Evolutionary conservation across 2,797 vertebrate species (phyloP), one percentile per base, ranked within the genome.

Genomic region (Philypnodon macrostomus): DNA sequence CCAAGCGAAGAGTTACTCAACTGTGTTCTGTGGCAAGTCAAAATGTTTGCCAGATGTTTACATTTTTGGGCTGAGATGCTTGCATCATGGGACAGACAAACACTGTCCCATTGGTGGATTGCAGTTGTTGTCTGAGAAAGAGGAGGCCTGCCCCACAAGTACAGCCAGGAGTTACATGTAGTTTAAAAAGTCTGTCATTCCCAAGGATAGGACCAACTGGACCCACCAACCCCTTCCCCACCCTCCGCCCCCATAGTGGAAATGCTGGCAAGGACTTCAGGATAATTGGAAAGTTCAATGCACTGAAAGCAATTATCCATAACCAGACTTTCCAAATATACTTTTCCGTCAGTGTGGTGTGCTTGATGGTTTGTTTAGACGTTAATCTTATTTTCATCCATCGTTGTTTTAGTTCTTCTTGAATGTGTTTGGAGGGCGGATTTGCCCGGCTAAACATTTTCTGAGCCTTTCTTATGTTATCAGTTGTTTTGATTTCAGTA

Each of bases 1-100:
- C 18, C 33, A 36, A 37, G 35, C 46, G 40, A 45, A 63, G 38
- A 50, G 53, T 65, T 67, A 60, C 73, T 84, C 63, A 63, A 15
- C 34, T 54, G 31, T 40, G 29, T 51, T 79, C 58, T 82, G 72
- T 69, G 67, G 63, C 38, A 50, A 76, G 60, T 69, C 66, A 63
- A 86, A 85, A 87, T 87, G 83, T 88, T 88, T 87, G 68, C 84
- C 84, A 88, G 83, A 87, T 90, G 87, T 89, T 90, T 90, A 89
- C 77, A 87, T 89, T 84, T 87, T 79, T 83, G 70, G 44, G 69
- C 63, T 67, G 53, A 73, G 83, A 87, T 80, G 68, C 76, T 80
- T 77, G 75, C 81, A 63, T 75, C 76, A 67, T 81, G 86, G 80
- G 83, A 87, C 74, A 33, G 29, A 46, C 54, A 70, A 68, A 77